Evolutionary conservation across 2,888 invertebrate genomes (phyloP).

Genomic region (Taphrorychus bicolor): DNA sequence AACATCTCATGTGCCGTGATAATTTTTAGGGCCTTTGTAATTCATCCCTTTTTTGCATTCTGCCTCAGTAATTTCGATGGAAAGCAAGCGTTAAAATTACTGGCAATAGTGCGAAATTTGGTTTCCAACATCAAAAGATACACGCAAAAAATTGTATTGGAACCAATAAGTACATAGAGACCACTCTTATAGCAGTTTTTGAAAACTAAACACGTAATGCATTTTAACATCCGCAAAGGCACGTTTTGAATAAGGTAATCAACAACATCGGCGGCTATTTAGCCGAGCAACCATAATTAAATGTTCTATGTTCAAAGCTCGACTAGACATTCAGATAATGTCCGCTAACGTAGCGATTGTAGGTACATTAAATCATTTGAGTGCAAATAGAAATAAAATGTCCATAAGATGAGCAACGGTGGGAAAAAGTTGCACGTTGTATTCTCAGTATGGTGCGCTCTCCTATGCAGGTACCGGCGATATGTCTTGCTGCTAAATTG

Average conservation of each 20-base stretch:
- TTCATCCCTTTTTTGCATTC: too few species aligned
- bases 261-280: slow-evolving; percentile 44
- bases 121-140: too few species aligned
- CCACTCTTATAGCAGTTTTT: too few species aligned
- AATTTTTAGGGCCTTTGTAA: too few species aligned
- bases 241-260: slow-evolving; percentile 41
- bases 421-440: slow-evolving; percentile 58
- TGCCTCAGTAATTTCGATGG: too few species aligned
- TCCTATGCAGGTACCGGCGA: slow-evolving; percentile 5
- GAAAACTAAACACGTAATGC: not conserved
- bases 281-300: slow-evolving; percentile 48
- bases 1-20: too few species aligned
- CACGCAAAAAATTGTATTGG: too few species aligned
- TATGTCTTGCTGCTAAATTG: slow-evolving; percentile 2
- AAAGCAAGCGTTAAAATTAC: too few species aligned
- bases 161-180: too few species aligned
- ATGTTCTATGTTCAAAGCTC: slow-evolving; percentile 51
- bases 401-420: slow-evolving; percentile 57
- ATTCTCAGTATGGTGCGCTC: slow-evolving; percentile 53
- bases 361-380: slow-evolving; percentile 57
- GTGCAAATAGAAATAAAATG: slow-evolving; percentile 57
- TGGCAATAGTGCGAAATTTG: too few species aligned
- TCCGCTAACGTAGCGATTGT: slow-evolving; percentile 54
- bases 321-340: slow-evolving; percentile 48
- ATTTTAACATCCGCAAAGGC: slow-evolving; percentile 19